Evolutionary conservation across 2,888 invertebrate genomes (phyloP), one percentile per base, ranked within the genome.

Genomic region (Saturnia japonica): DNA sequence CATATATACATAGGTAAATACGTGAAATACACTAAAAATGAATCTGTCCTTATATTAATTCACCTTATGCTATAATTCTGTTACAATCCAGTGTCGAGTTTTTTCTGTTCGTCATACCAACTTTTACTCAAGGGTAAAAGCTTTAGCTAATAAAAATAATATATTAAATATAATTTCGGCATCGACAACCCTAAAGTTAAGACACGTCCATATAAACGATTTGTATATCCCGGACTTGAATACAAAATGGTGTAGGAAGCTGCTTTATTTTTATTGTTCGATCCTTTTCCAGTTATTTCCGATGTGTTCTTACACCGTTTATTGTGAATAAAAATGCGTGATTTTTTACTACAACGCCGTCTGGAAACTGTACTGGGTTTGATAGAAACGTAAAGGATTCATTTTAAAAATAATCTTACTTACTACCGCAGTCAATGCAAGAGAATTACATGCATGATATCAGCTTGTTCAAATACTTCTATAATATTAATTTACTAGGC

Each of bases 181-280:
- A n/a, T 1, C 54, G 70, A 9, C 70, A 70, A 25, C 70, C 70
- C 66, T 70, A 25, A 22, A 3, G 22, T 79, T 80, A 77, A 78
- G 78, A 81, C 81, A 79, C 76, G 77, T 80, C 79, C 78, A 78
- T 80, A 78, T 76, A 80, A 79, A 80, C 84, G 80, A 85, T 84
- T 87, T 85, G 84, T 84, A 83, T 82, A 79, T 80, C 75, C 77
- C 76, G 75, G 74, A 51, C 64, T 54, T 71, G 71, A 71, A 71
- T 71, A 68, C 71, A 68, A 68, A 71, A 71, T 68, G 64, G 68
- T 74, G 76, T 68, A 75, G 74, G 76, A 82, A 78, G 54, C 71
- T 74, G 74, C 78, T 84, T 82, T 80, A 82, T 82, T 83, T 84
- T 83, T 84, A 84, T 85, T 79, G 78, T 78, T 71, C 70, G 73